Percentiles rank a stretch among this genome's conserved stretches.
phyloP scores from a whole-genome alignment of 1,140 invertebrate species.

The Vollenhovia emeryi region DNA sequence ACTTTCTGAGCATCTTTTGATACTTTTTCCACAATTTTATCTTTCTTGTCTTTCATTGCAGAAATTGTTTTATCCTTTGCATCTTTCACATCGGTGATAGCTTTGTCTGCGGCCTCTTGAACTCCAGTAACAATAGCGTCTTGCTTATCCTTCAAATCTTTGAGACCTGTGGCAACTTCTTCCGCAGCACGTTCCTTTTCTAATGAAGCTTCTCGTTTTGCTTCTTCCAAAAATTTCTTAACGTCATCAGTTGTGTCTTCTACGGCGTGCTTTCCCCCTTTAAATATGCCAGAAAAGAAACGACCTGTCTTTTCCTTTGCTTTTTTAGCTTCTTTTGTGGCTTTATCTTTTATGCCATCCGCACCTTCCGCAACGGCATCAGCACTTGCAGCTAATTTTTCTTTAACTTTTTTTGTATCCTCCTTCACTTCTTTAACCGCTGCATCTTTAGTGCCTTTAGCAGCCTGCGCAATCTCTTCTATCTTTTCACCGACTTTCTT shows the following conservation, averaged over 20 bases:
- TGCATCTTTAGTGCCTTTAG: neutral
- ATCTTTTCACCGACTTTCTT: neutral
- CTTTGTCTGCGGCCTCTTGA: constrained; percentile 22
- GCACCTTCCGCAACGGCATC: constrained; percentile 15
- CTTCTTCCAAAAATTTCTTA: constrained; percentile 65
- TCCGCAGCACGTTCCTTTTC: constrained; percentile 61
- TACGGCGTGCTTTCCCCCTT: too few relatives aligned
- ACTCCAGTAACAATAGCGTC: neutral
- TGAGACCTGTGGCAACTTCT: neutral
- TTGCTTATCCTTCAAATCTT: neutral
- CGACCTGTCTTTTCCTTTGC: constrained; percentile 63
- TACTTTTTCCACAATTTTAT: constrained; percentile 50
- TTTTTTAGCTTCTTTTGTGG: constrained; percentile 42
- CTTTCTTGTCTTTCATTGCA: constrained; percentile 53
- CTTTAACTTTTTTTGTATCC: constrained; percentile 12
- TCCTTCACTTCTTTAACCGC: constrained; percentile 41
- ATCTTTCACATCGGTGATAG: neutral
- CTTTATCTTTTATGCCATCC: constrained; percentile 52
- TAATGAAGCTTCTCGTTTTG: constrained; percentile 72
- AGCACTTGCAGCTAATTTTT: constrained; percentile 18
- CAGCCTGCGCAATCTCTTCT: neutral
- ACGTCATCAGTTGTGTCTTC: too few relatives aligned
- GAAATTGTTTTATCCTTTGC: constrained; percentile 61
- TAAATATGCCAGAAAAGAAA: constrained; percentile 51
- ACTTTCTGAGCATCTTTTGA: constrained; percentile 41